Evolutionary conservation across 2,797 vertebrate genomes (phyloP), one percentile per base, ranked within the genome.

Genomic region (Hylomyscus alleni): DNA sequence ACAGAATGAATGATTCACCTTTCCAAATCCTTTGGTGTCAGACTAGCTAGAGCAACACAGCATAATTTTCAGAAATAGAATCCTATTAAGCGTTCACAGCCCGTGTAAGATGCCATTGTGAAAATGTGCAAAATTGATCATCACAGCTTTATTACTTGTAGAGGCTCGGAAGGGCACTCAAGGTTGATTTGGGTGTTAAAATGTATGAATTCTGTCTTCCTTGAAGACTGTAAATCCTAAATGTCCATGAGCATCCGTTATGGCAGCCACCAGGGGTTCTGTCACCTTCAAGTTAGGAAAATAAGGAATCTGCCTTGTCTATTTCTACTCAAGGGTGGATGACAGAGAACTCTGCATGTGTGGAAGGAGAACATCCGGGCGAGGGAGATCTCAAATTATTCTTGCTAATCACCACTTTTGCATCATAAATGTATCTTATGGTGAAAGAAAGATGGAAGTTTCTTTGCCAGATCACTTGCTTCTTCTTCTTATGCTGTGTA

Each of bases 41-140:
- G 50, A 97, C 77, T 89, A 96, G 72, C 47, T 96, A 91, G 86
- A 95, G 93, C 84, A 97, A 89, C 91, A 96, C 34, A 65, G 93
- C 89, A 72, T 93, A 96, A 95, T 95, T 96, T 97, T 96, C 92
- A 97, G 89, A 95, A 97, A 97, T 86, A 98, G 94, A 96, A 89
- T 22, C 24, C 81, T 94, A 97, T 94, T 97, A 97, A 97, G 96
- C 37, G 65, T 97, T 76, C 97, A 90, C 91, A 97, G 92, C 91
- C 60, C 83, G 93, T 89, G 81, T 92, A 97, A 92, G 87, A 92
- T 40, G 37, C 56, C 54, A 69, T 69, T 81, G 96, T 92, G 88
- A 97, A 95, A 60, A 89, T 91, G 73, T 96, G 73, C 80, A 87
- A 78, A 90, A 97, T 90, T 95, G 90, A 95, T 98, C 58, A 77